Evolutionary conservation across 1,140 invertebrate genomes (phyloP).

Genomic region (Ceratina australensis): DNA sequence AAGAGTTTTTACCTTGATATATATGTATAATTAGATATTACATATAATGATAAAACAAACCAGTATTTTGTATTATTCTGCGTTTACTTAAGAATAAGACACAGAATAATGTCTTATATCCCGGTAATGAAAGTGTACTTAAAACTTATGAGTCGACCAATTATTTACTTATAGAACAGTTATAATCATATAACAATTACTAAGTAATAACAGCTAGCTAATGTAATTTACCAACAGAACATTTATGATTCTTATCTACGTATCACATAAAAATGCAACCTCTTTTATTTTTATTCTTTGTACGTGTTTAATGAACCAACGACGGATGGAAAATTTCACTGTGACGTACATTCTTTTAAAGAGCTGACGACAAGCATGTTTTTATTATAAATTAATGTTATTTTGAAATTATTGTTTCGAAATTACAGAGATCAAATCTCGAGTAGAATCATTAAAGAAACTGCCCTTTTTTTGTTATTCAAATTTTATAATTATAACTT

Average conservation of each 20-base stretch:
- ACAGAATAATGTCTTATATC: constrained; percentile 67
- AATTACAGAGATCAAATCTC: constrained; percentile 2
- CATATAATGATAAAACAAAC: constrained; percentile 65
- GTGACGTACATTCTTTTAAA: constrained; percentile 31
- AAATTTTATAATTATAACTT: constrained; percentile 41
- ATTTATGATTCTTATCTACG: constrained; percentile 45
- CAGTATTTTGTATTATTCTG: constrained; percentile 76
- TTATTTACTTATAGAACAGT: constrained; percentile 63
- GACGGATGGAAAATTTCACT: constrained; percentile 21
- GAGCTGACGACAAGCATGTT: background rate
- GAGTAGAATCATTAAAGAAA: constrained; percentile 2
- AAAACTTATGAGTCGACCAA: constrained; percentile 68
- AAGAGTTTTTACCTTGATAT: constrained; percentile 49
- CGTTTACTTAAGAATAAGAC: constrained; percentile 74
- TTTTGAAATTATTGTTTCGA: constrained; percentile 1
- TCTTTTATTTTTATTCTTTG: constrained; percentile 54
- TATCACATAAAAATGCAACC: constrained; percentile 38
- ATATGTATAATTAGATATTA: constrained; percentile 19
- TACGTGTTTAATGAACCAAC: constrained; percentile 44
- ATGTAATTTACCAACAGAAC: constrained; percentile 40
- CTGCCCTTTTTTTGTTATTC: constrained; percentile 20
- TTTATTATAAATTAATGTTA: constrained; percentile 42
- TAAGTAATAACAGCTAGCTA: constrained; percentile 57
- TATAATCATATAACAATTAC: constrained; percentile 60
- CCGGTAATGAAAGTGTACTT: constrained; percentile 77